phyloP scores from a whole-genome alignment of 2,888 invertebrate species.

The Craniophora ligustri region DNA sequence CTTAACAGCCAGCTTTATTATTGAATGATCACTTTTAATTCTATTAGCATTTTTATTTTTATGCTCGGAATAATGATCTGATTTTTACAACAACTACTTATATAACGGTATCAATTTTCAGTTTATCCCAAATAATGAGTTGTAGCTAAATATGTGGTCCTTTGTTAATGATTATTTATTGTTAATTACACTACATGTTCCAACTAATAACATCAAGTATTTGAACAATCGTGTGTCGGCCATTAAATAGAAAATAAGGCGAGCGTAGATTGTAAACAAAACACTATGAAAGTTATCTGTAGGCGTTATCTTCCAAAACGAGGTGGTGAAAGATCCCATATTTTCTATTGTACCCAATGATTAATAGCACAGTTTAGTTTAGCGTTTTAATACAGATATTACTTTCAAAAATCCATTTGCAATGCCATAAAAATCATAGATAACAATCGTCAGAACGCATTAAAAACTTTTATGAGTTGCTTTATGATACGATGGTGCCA shows the following conservation, averaged over 20 bases:
- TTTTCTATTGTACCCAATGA: constrained; percentile 67
- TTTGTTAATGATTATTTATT: too few relatives aligned
- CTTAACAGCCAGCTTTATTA: constrained; percentile 69
- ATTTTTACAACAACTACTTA: constrained; percentile 12
- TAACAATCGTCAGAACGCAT: constrained; percentile 79
- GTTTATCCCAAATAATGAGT: too few relatives aligned
- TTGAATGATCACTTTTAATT: constrained; percentile 60
- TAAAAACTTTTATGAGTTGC: constrained; percentile 78
- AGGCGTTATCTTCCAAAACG: constrained; percentile 38
- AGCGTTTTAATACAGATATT: constrained; percentile 74
- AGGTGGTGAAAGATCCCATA: constrained; percentile 55
- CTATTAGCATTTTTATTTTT: constrained; percentile 43
- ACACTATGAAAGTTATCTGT: constrained; percentile 39
- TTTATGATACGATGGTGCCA: constrained; percentile 71
- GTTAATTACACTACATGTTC: constrained; percentile 1
- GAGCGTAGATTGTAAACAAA: constrained; percentile 16
- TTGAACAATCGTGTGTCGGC: constrained; percentile 22
- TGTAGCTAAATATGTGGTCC: too few relatives aligned
- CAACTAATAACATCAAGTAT: constrained; percentile 1
- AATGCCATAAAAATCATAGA: constrained; percentile 80
- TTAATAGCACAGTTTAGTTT: constrained; percentile 65
- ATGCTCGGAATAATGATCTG: constrained; percentile 1
- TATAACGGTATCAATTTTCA: constrained; percentile 1
- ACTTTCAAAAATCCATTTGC: constrained; percentile 83
- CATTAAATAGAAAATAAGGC: constrained; percentile 34